These are phyloP conservation scores for Lagodon rhomboides DNA, from an alignment of 2,797 vertebrate species.

Conservation along the genomic window DNA sequence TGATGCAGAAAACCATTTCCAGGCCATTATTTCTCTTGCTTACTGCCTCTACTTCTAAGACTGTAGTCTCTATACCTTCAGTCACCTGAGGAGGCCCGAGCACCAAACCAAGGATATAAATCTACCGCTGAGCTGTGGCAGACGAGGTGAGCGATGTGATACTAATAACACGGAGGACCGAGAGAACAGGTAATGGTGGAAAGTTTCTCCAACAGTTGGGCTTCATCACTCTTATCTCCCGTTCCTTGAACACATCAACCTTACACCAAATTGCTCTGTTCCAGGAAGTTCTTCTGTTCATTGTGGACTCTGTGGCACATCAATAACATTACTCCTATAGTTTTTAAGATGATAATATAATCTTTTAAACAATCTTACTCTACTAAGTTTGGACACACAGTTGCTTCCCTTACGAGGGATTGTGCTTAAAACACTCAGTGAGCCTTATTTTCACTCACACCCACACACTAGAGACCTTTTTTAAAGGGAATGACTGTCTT, in stretches of 20 bases:
- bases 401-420: background rate
- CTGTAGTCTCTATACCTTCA: constrained; percentile 58
- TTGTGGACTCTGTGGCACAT: background rate
- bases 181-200: constrained; percentile 52
- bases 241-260: constrained; percentile 34
- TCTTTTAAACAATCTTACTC: background rate
- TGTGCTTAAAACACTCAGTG: background rate
- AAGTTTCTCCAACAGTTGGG: constrained; percentile 47
- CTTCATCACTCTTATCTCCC: constrained; percentile 50
- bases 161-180: constrained; percentile 65
- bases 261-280: constrained; percentile 25
- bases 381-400: background rate
- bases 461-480: background rate
- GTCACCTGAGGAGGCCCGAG: constrained; percentile 68
- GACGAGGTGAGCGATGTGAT: constrained; percentile 72
- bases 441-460: background rate
- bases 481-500: background rate
- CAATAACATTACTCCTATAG: background rate
- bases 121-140: constrained; percentile 66
- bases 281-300: constrained; percentile 8
- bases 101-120: constrained; percentile 75
- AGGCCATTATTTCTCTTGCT: constrained; percentile 72
- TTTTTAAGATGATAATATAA: background rate
- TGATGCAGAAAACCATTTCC: constrained; percentile 69
- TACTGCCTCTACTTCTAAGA: constrained; percentile 59